Base-by-base conservation (phyloP, 2,797 vertebrate species). In the Lindbergichthys nudifrons region DNA sequence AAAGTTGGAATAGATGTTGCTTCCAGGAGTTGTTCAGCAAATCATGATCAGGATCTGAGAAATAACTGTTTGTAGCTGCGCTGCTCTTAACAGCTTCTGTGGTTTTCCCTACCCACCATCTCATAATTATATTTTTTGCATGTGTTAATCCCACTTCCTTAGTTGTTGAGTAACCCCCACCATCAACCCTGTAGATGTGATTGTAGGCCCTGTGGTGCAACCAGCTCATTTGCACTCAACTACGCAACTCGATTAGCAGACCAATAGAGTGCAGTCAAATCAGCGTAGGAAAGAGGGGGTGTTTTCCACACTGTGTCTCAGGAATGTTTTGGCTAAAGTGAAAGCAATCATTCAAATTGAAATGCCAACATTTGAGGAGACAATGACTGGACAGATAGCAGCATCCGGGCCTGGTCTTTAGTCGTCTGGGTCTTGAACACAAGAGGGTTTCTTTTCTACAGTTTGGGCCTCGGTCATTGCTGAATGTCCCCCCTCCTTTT, bases 321-420 rank as follows among this genome's bases (percentile, higher is more conserved):
- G 83, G 89, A 91, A 92, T 91, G 88, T 91, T 91, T 90, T 90
- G 92, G 90, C 91, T 89, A 90, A 93, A 93, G 78, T 89, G 75
- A 92, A 92, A 91, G 88, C 79, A 82, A 81, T 92, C 84, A 92
- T 94, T 93, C 85, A 92, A 88, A 86, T 70, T 70, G 76, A 87
- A 93, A 93, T 89, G 91, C 89, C 90, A 93, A 92, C 88, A 92
- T 91, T 91, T 87, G 85, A 93, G 87, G 69, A 89, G 83, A 94
- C 91, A 92, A 92, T 91, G 90, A 88, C 16, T 72, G 86, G 84
- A 92, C 87, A 92, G 88, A 89, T 82, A 82, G 87, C 80, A 88
- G 84, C 85, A 90, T 92, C 90, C 86, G 90, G 91, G 85, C 81
- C 88, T 90, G 87, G 87, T 85, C 81, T 84, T 81, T 71, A 67